A percentile compares a stretch with the other conserved stretches of the same genome.
Conservation (phyloP, 2,797 vertebrate genomes). For the Perodicticus potto region DNA sequence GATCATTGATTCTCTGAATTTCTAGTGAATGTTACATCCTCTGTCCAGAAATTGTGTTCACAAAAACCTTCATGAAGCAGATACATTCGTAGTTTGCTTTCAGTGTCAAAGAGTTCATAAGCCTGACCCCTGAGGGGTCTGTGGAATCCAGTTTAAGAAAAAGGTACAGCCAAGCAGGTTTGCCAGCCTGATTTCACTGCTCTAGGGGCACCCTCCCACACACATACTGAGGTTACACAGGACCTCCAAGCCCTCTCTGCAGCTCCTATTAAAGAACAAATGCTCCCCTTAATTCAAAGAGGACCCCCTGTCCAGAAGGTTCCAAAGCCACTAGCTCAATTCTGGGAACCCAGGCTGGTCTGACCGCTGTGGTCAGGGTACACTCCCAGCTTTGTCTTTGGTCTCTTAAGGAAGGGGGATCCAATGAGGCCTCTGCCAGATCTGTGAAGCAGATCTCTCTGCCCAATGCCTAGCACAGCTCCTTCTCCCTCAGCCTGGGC, state of each 20-base stretch:
- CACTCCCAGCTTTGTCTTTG: neutral
- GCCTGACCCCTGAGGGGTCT: neutral
- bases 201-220: neutral
- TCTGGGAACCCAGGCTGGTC: neutral
- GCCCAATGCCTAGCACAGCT: neutral
- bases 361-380: neutral
- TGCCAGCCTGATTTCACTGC: neutral
- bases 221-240: neutral
- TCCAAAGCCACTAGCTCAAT: neutral
- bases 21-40: neutral
- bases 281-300: neutral
- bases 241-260: neutral
- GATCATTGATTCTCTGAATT: neutral
- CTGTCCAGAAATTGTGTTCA: neutral
- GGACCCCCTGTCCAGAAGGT: neutral
- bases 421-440: neutral
- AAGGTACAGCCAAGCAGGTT: neutral
- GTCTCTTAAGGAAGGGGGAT: neutral
- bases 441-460: neutral
- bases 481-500: neutral
- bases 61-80: neutral
- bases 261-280: neutral
- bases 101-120: neutral
- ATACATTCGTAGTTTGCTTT: neutral
- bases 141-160: neutral